These are phyloP conservation scores for Halcyon badia DNA, from an alignment of 2,797 vertebrate genomes.

Conservation along the genomic window DNA sequence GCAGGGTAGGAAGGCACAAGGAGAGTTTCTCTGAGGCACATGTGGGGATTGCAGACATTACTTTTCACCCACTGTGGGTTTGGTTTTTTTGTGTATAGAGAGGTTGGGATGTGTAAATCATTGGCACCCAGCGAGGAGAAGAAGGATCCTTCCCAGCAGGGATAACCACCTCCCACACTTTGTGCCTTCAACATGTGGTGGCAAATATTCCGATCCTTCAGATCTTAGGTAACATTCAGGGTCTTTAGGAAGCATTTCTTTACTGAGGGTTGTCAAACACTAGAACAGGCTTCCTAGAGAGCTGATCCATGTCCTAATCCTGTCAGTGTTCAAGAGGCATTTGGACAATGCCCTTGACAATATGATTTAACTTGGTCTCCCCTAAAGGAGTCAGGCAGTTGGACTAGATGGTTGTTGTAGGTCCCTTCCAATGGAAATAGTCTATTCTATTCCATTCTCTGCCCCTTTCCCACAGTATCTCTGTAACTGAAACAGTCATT, in stretches of 20 bases:
- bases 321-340: not conserved
- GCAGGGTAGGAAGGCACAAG: not conserved
- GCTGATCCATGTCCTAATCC: not conserved
- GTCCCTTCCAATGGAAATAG: not conserved
- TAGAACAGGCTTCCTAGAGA: not conserved
- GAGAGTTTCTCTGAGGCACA: not conserved
- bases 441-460: not conserved
- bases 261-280: not conserved
- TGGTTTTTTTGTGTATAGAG: not conserved
- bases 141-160: not conserved
- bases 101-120: not conserved
- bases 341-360: not conserved
- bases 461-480: not conserved
- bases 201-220: not conserved
- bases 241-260: not conserved
- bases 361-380: not conserved
- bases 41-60: not conserved
- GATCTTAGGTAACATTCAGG: not conserved
- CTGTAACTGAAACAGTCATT: not conserved
- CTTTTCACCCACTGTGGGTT: not conserved
- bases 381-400: not conserved
- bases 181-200: not conserved
- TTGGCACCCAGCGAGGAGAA: accelerated
- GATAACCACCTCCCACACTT: not conserved
- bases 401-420: not conserved